Percentiles rank a stretch among this genome's conserved stretches.
Conservation (phyloP, 2,888 invertebrate species). For the Drosophila maculinotata region DNA sequence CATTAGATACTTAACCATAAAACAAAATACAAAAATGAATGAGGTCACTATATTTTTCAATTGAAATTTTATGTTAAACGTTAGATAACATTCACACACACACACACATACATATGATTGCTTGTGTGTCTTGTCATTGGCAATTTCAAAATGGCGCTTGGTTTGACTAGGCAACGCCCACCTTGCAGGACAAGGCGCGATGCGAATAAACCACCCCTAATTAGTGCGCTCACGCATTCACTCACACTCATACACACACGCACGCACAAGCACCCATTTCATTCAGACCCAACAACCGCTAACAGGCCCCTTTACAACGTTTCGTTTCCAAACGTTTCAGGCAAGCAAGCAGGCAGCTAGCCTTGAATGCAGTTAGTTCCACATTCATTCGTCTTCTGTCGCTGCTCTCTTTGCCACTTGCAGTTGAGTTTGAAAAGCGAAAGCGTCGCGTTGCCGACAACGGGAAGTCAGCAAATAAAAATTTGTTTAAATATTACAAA, state of each 20-base stretch:
- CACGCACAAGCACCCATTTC: background rate
- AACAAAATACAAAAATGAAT: conserved; percentile 31
- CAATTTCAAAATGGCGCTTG: conserved; percentile 76
- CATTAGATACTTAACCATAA: conserved; percentile 57
- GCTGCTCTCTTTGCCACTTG: conserved; percentile 56
- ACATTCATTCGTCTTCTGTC: conserved; percentile 44
- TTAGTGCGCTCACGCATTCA: conserved; percentile 46
- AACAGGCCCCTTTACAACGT: conserved; percentile 23
- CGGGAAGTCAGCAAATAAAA: conserved; percentile 17
- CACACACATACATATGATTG: background rate
- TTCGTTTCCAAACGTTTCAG: conserved; percentile 50
- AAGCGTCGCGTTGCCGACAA: conserved; percentile 58
- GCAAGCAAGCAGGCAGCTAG: conserved; percentile 28
- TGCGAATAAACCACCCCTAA: conserved; percentile 75
- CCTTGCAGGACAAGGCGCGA: conserved; percentile 49
- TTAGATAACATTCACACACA: conserved; percentile 34
- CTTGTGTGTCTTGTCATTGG: conserved; percentile 30
- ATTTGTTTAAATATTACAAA: conserved; percentile 1
- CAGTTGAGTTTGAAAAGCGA: conserved; percentile 72
- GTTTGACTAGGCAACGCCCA: conserved; percentile 56
- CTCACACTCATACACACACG: background rate
- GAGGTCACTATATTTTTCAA: conserved; percentile 62
- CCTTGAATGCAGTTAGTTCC: conserved; percentile 58
- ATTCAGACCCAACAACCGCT: conserved; percentile 1
- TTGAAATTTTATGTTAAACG: conserved; percentile 38